phyloP scores from a whole-genome alignment of 2,113 vertebrate species.

The Ciconia maguari region DNA sequence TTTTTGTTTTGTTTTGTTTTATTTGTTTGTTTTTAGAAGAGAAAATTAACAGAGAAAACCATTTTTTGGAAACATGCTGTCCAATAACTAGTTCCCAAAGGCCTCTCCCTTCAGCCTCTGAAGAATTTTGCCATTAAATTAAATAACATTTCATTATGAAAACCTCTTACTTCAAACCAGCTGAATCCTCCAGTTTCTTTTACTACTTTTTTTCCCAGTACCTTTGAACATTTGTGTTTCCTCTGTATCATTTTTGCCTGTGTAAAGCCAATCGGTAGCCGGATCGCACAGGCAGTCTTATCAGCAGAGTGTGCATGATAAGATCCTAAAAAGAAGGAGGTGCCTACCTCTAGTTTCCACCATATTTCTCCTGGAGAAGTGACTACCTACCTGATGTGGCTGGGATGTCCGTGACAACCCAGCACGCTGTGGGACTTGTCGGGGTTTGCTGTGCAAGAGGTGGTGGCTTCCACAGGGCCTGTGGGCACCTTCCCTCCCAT shows the following conservation, averaged over 20 bases:
- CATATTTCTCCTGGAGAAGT: no score
- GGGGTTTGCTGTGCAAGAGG: not conserved
- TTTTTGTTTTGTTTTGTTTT: not conserved
- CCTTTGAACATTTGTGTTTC: not conserved
- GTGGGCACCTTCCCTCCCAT: not conserved
- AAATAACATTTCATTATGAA: not conserved
- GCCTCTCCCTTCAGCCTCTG: not conserved
- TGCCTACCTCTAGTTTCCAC: no score
- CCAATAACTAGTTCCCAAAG: not conserved
- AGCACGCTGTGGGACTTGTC: no score
- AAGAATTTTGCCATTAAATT: not conserved
- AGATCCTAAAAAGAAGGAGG: no score
- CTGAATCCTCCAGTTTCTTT: not conserved
- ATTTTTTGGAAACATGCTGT: not conserved
- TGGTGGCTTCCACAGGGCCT: not conserved
- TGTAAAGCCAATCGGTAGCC: not conserved
- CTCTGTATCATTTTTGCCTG: rapidly evolving
- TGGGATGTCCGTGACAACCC: no score
- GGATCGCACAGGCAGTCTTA: not conserved
- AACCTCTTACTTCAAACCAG: not conserved
- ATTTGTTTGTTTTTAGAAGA: not conserved
- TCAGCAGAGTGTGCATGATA: rapidly evolving
- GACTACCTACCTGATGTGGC: no score
- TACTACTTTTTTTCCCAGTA: not conserved
- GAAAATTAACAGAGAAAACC: not conserved